phyloP scores from a whole-genome alignment of 2,797 vertebrate species.

The Danio aesculapii region DNA sequence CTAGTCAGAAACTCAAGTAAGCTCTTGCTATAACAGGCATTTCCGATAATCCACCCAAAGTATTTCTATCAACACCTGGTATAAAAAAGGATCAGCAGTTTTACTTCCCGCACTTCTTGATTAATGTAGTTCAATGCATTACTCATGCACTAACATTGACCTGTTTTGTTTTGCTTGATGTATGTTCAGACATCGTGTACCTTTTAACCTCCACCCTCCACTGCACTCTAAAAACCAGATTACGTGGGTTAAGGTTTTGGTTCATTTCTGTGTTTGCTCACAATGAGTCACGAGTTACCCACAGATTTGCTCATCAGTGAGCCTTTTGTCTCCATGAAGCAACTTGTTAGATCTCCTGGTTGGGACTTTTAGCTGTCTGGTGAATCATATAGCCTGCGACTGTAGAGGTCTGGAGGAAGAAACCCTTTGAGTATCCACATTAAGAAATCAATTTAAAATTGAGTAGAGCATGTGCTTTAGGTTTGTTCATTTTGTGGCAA shows the following conservation, averaged over 20 bases:
- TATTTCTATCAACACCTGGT: conserved; percentile 21
- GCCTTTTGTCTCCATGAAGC: not conserved
- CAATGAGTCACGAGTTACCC: conserved; percentile 17
- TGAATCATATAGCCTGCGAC: conserved; percentile 60
- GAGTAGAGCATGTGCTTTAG: not conserved
- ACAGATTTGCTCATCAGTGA: not conserved
- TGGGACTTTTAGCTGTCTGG: conserved; percentile 31
- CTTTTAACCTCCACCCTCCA: conserved; percentile 39
- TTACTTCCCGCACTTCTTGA: not conserved
- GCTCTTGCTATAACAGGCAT: not conserved
- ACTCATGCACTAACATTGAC: conserved; percentile 20
- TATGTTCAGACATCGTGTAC: conserved; percentile 51
- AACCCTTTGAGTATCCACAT: not conserved
- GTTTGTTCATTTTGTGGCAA: not conserved
- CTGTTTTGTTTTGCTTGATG: conserved; percentile 69
- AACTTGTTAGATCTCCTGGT: conserved; percentile 15
- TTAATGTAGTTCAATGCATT: conserved; percentile 6
- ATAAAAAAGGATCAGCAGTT: conserved; percentile 31
- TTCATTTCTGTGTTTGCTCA: conserved; percentile 12
- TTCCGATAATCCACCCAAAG: not conserved
- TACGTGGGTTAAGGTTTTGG: conserved; percentile 28
- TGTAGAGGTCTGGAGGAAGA: conserved; percentile 23
- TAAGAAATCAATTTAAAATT: not conserved
- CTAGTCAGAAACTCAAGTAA: conserved; percentile 2
- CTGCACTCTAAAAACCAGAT: conserved; percentile 13